These are phyloP conservation scores for Cacoxenus indagator DNA, from an alignment of 2,888 invertebrate genomes.

Conservation along the genomic window DNA sequence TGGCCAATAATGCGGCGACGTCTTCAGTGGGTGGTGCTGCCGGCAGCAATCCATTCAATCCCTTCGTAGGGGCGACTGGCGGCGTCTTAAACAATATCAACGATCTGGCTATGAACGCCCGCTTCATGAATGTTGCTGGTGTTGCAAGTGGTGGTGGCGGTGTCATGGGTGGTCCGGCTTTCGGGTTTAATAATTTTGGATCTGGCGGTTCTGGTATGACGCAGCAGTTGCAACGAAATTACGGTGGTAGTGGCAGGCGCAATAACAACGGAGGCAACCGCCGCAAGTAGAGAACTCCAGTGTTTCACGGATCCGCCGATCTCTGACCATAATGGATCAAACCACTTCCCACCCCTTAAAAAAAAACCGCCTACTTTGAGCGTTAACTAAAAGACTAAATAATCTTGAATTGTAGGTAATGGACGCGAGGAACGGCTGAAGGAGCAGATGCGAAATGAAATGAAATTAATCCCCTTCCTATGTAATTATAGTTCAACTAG, in stretches of 20 bases:
- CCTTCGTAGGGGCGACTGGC: slow-evolving; percentile 40
- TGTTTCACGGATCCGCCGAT: too few relatives aligned
- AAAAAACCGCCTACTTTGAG: too few relatives aligned
- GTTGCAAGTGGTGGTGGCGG: slow-evolving; percentile 23
- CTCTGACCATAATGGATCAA: too few relatives aligned
- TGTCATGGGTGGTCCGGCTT: neutral
- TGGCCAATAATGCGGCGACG: too few relatives aligned
- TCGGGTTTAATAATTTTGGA: slow-evolving; percentile 35
- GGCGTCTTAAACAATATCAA: slow-evolving; percentile 36
- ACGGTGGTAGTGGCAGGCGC: slow-evolving; percentile 36
- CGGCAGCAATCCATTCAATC: slow-evolving; percentile 52
- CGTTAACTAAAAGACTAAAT: too few relatives aligned
- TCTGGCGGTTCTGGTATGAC: slow-evolving; percentile 28
- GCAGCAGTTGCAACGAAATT: slow-evolving; percentile 31
- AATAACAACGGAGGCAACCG: slow-evolving; percentile 42
- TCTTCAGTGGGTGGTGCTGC: slow-evolving; percentile 13
- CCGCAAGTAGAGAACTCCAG: slow-evolving; percentile 49
- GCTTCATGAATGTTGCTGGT: slow-evolving; percentile 36
- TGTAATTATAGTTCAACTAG: too few relatives aligned
- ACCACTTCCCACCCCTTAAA: too few relatives aligned
- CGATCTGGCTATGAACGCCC: slow-evolving; percentile 27
- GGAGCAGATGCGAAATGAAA: too few relatives aligned
- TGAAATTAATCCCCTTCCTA: too few relatives aligned
- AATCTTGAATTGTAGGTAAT: too few relatives aligned
- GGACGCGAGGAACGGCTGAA: too few relatives aligned